Evolutionary conservation across 2,797 vertebrate genomes (phyloP), one percentile per base, ranked within the genome.

Genomic region (Propithecus perrieri): DNA sequence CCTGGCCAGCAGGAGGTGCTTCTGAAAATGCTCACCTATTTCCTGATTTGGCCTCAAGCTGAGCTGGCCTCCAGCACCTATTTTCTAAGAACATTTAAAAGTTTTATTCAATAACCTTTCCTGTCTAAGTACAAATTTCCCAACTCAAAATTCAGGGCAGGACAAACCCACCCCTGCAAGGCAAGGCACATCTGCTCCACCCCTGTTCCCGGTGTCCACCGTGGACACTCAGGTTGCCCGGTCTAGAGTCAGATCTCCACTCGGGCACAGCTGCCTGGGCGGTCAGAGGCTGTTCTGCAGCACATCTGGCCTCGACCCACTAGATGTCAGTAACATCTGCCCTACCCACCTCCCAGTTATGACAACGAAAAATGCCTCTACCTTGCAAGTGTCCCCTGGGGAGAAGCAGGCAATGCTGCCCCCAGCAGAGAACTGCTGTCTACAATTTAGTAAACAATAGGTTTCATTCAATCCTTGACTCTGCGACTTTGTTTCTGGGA

Each of bases 241-340:
- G 22, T 11, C 50, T 4, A 30, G 17, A 57, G 30, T 12, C 2
- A 0, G 26, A 18, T 17, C 22, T 30, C 7, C 4, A 7, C 8
- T 1, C 3, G 8, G 22, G 69, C 13, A 28, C 3, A 9, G 5
- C 9, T 4, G 53, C 1, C 0, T 0, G 1, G 35, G 5, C 1
- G n/a, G 26, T 3, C 7, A 1, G 9, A 13, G 30, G 30, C 35
- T 46, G 11, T 35, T 48, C 72, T 85, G 24, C 2, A n/a, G 46
- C 33, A 18, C 0, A 5, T 18, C 8, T 26, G 15, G 28, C 35
- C 33, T 79, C 53, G 2, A 1, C 30, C 18, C 17, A n/a, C 10
- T 20, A 3, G 33, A 43, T 12, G 11, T 14, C 59, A 43, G 24
- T 2, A 24, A 33, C 46, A 50, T 9, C 59, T 15, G 41, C 30